Conservation (phyloP, 2,888 invertebrate genomes). For the Drosophila cyrtoloma region DNA sequence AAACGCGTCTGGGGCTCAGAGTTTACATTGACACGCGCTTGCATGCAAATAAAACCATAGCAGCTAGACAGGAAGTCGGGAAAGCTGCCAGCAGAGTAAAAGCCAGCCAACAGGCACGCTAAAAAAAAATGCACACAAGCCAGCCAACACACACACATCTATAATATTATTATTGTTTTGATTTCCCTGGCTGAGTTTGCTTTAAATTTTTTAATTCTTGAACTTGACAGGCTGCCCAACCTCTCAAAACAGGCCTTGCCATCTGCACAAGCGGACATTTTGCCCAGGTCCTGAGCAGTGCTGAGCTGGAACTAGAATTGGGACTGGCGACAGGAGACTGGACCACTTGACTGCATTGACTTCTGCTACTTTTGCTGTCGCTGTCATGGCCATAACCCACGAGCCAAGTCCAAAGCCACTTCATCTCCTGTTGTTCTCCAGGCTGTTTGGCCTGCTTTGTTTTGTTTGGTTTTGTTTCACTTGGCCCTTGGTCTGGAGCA, state of each 20-base stretch:
- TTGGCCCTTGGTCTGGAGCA: slow-evolving; percentile 47
- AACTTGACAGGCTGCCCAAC: slow-evolving; percentile 68
- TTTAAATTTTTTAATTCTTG: slow-evolving; percentile 75
- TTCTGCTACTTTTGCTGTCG: slow-evolving; percentile 56
- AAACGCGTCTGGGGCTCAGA: slow-evolving; percentile 50
- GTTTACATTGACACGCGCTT: slow-evolving; percentile 65
- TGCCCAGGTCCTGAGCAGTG: slow-evolving; percentile 18
- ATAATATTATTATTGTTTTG: slow-evolving; percentile 64
- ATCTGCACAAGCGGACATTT: slow-evolving; percentile 38
- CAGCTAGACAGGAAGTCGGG: slow-evolving; percentile 62
- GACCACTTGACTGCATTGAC: slow-evolving; percentile 62
- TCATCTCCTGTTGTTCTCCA: slow-evolving; percentile 49
- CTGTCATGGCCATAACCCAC: slow-evolving; percentile 58
- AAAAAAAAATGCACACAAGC: slow-evolving; percentile 11
- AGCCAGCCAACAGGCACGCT: slow-evolving; percentile 12
- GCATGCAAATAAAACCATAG: slow-evolving; percentile 66
- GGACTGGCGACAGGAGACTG: slow-evolving; percentile 4
- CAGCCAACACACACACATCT: slow-evolving; percentile 8
- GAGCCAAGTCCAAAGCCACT: slow-evolving; percentile 53
- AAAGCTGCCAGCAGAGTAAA: slow-evolving; percentile 32
- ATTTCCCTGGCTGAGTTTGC: slow-evolving; percentile 55
- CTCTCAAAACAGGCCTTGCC: slow-evolving; percentile 27
- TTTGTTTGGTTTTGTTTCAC: slow-evolving; percentile 21
- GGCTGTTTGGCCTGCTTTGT: slow-evolving; percentile 44
- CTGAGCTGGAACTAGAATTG: neutral